A percentile compares a stretch with the other conserved stretches of the same genome.
Conservation (phyloP, 2,113 vertebrate species). For the Rhea americana region DNA sequence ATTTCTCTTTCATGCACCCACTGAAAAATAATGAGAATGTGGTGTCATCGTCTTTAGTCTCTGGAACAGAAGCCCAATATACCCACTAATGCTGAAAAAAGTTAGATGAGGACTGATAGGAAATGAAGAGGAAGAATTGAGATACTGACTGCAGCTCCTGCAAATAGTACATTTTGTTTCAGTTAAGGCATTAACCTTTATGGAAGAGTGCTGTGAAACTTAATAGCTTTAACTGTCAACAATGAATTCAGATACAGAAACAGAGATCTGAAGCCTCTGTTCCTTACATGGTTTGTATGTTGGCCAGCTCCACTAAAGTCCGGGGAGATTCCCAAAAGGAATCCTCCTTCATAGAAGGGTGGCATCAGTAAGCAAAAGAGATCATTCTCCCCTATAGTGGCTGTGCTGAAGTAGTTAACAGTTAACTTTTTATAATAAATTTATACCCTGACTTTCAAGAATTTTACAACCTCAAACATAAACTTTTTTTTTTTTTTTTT, state of each 20-base stretch:
- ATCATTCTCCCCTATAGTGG: not conserved
- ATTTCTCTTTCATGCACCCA: not conserved
- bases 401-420: constrained; percentile 6
- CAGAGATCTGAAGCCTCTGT: constrained; percentile 17
- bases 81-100: not conserved
- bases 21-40: not conserved
- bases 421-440: constrained; percentile 8
- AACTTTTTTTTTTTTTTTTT: constrained; percentile 18
- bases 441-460: constrained; percentile 25
- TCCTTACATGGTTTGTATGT: not conserved
- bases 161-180: constrained; percentile 15
- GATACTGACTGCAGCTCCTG: not conserved
- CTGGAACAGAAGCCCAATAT: not conserved
- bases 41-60: not conserved
- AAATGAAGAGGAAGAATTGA: constrained; percentile 7
- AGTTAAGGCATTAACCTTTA: constrained; percentile 13
- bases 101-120: not conserved
- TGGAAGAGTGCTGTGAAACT: constrained; percentile 13
- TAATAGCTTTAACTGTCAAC: constrained; percentile 18
- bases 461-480: constrained; percentile 16
- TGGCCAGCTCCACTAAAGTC: constrained; percentile 12
- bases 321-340: constrained; percentile 20
- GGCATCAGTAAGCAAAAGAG: constrained; percentile 36
- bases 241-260: constrained; percentile 44
- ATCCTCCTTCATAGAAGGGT: constrained; percentile 56